These are phyloP conservation scores for Tetrapedia diversipes DNA, from an alignment of 2,888 invertebrate species.

Conservation along the genomic window DNA sequence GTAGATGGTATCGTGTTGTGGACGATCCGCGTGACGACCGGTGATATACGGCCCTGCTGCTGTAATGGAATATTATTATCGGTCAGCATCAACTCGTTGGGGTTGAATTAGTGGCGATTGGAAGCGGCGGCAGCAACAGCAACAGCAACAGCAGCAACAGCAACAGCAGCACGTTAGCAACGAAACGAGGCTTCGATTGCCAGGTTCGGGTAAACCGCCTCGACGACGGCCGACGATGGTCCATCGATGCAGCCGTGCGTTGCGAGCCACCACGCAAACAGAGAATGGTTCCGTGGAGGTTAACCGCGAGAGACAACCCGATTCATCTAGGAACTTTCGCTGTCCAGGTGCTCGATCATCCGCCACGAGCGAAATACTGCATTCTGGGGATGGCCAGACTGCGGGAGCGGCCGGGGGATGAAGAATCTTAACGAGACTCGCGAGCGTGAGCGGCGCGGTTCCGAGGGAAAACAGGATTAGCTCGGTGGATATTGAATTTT, in stretches of 20 bases:
- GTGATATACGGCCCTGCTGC: constrained; percentile 79
- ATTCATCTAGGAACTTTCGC: constrained; percentile 61
- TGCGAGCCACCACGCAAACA: constrained; percentile 41
- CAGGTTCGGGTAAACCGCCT: neutral
- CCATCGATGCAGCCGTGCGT: constrained; percentile 50
- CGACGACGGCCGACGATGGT: constrained; percentile 45
- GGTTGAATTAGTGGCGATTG: constrained; percentile 74
- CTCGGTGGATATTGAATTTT: constrained; percentile 22
- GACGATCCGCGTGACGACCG: constrained; percentile 79
- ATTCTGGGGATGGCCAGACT: constrained; percentile 24
- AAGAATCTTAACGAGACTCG: constrained; percentile 33
- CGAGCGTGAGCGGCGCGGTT: constrained; percentile 3
- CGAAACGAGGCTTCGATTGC: constrained; percentile 29
- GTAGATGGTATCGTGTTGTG: constrained; percentile 79
- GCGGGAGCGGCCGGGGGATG: constrained; percentile 50
- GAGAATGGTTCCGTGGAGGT: constrained; percentile 38
- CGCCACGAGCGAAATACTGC: constrained; percentile 32
- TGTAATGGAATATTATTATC: constrained; percentile 83
- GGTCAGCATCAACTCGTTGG: constrained; percentile 79
- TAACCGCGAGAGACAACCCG: constrained; percentile 53
- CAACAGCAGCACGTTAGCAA: constrained; percentile 26
- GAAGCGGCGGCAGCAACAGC: constrained; percentile 27
- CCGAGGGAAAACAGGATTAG: constrained; percentile 4
- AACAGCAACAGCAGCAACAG: no score
- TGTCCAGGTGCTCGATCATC: constrained; percentile 41